These are phyloP conservation scores for Pungitius pungitius DNA, from an alignment of 2,113 vertebrate species.

Conservation along the genomic window DNA sequence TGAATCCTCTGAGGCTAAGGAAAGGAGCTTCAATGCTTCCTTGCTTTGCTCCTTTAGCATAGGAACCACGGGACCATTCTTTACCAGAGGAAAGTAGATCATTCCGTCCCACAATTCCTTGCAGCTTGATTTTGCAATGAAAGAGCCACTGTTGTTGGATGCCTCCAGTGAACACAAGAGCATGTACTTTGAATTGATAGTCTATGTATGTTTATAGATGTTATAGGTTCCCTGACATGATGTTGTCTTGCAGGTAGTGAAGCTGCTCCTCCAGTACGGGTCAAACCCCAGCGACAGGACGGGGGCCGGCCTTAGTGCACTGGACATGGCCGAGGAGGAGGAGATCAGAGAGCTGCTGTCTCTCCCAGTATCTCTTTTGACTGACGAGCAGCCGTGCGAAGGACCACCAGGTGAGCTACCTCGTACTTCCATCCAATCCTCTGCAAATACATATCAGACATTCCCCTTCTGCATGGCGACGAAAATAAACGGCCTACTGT, in stretches of 20 bases:
- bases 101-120: no score
- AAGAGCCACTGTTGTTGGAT: not conserved
- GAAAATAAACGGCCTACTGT: no score
- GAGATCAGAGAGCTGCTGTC: constrained; percentile 81
- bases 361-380: constrained; percentile 24
- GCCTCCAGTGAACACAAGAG: not conserved
- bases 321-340: constrained; percentile 75
- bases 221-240: not conserved
- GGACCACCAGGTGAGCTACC: constrained; percentile 27
- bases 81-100: no score
- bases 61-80: no score
- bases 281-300: constrained; percentile 78
- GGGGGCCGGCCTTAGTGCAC: constrained; percentile 72
- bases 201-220: not conserved
- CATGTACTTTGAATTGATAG: not conserved
- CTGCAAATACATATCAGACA: not conserved
- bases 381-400: not conserved
- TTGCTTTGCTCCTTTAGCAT: no score
- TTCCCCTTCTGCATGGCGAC: not conserved
- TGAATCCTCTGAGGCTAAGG: no score
- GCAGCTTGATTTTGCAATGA: not conserved
- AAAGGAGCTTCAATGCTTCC: no score
- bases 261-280: constrained; percentile 83
- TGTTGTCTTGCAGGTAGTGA: constrained; percentile 75
- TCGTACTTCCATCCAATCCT: not conserved